A percentile compares a stretch with the other conserved stretches of the same genome.
Conservation (phyloP, 2,888 invertebrate genomes). For the Mechanitis messenoides region DNA sequence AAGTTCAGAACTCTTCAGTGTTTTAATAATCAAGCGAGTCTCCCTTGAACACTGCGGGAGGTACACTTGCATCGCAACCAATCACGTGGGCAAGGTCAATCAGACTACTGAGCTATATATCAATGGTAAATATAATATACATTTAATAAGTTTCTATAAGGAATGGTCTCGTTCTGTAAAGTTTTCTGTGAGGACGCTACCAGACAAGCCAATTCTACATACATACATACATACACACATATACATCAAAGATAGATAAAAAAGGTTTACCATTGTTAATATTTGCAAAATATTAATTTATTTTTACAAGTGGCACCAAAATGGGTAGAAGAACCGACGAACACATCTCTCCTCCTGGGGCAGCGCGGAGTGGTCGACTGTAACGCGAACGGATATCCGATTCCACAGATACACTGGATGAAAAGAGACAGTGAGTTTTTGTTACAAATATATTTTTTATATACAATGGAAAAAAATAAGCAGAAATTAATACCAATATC, state of each 20-base stretch:
- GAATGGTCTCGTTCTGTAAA: no score
- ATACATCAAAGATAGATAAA: no score
- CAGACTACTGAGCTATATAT: slow-evolving; percentile 83
- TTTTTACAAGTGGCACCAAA: slow-evolving; percentile 82
- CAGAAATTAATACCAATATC: no score
- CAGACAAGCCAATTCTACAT: no score
- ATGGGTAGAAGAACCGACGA: slow-evolving; percentile 85
- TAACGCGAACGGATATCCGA: slow-evolving; percentile 87
- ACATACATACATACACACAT: no score
- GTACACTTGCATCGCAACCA: slow-evolving; percentile 84
- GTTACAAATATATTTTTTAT: neutral
- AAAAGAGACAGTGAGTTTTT: slow-evolving; percentile 79
- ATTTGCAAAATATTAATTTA: no score
- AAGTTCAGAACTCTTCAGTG: slow-evolving; percentile 82
- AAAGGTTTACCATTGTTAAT: slow-evolving; percentile 63
- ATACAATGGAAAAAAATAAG: no score
- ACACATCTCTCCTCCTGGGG: slow-evolving; percentile 83
- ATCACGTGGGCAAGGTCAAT: slow-evolving; percentile 83
- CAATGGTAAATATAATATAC: slow-evolving; percentile 72
- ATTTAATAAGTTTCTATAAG: no score
- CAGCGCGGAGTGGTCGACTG: slow-evolving; percentile 84
- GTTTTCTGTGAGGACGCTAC: no score
- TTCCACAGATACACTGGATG: slow-evolving; percentile 85
- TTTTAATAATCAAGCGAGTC: slow-evolving; percentile 82
- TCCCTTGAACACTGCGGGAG: slow-evolving; percentile 81